Evolutionary conservation across 2,888 invertebrate genomes (phyloP).

Genomic region (Apoda limacodes): DNA sequence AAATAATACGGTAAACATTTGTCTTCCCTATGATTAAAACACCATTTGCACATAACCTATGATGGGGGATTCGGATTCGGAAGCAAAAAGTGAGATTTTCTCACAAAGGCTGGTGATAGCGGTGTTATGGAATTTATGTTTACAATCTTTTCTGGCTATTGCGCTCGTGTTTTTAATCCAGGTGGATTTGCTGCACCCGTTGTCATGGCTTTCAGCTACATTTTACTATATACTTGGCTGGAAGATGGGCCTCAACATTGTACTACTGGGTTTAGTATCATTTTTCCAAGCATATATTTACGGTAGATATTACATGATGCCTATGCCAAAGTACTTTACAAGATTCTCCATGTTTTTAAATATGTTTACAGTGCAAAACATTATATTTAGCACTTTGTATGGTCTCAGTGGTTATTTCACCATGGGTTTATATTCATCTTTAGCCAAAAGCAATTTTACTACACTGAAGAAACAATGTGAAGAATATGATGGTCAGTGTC

Average conservation of each 20-base stretch:
- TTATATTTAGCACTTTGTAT: constrained; percentile 68
- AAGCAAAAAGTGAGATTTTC: constrained; percentile 66
- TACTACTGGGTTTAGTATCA: constrained; percentile 73
- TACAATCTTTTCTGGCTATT: constrained; percentile 64
- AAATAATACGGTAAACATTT: too few relatives aligned
- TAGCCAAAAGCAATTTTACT: constrained; percentile 71
- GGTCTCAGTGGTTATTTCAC: constrained; percentile 74
- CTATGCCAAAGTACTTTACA: constrained; percentile 72
- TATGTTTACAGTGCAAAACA: constrained; percentile 72
- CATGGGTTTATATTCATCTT: constrained; percentile 76
- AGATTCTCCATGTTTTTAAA: constrained; percentile 75
- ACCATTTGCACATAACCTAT: neutral
- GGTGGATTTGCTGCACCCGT: constrained; percentile 72
- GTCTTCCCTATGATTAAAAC: too few relatives aligned
- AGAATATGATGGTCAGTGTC: constrained; percentile 60
- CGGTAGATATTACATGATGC: constrained; percentile 75
- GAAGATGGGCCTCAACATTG: constrained; percentile 74
- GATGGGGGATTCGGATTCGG: constrained; percentile 36
- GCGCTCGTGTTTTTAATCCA: constrained; percentile 69
- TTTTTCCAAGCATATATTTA: constrained; percentile 79
- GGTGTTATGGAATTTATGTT: constrained; percentile 68
- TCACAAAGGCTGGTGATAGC: constrained; percentile 71
- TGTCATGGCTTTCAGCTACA: constrained; percentile 73
- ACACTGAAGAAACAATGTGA: constrained; percentile 58
- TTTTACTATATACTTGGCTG: constrained; percentile 69